Evolutionary conservation across 2,888 invertebrate genomes (phyloP).

Genomic region (Abrostola tripartita): DNA sequence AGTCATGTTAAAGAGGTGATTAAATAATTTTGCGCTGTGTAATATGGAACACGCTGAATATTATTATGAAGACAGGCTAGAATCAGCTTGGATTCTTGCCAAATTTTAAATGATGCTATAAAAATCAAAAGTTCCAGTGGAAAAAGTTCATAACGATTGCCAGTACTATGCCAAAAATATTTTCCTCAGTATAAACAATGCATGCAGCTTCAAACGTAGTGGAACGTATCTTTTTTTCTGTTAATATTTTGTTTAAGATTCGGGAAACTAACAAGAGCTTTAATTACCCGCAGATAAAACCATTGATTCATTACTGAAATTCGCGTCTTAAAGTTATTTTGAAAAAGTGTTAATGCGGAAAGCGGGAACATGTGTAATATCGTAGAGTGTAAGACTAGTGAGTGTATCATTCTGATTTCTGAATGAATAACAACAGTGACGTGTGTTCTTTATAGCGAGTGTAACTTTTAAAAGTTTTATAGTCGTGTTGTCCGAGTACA

Average conservation of each 20-base stretch:
- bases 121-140: slow-evolving; percentile 80
- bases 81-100: slow-evolving; percentile 78
- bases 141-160: slow-evolving; percentile 70
- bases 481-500: background rate
- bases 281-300: slow-evolving; percentile 45
- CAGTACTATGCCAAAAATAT: slow-evolving; percentile 77
- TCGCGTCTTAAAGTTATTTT: slow-evolving; percentile 39
- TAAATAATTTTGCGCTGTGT: slow-evolving; percentile 17
- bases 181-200: slow-evolving; percentile 72
- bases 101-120: slow-evolving; percentile 80
- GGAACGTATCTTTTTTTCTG: slow-evolving; percentile 51
- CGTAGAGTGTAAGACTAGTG: slow-evolving; percentile 22
- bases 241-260: slow-evolving; percentile 25
- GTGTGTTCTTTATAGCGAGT: slow-evolving; percentile 30
- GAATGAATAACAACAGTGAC: slow-evolving; percentile 42
- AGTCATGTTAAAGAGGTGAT: background rate
- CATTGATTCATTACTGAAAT: slow-evolving; percentile 48
- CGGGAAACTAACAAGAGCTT: slow-evolving; percentile 40
- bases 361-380: slow-evolving; percentile 25
- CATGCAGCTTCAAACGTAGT: slow-evolving; percentile 55
- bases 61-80: slow-evolving; percentile 69
- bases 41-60: slow-evolving; percentile 74
- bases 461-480: slow-evolving; percentile 12
- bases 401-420: slow-evolving; percentile 17
- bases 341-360: slow-evolving; percentile 43